Conservation (phyloP, 2,797 vertebrate species). For the Bryconaethiops microstoma region DNA sequence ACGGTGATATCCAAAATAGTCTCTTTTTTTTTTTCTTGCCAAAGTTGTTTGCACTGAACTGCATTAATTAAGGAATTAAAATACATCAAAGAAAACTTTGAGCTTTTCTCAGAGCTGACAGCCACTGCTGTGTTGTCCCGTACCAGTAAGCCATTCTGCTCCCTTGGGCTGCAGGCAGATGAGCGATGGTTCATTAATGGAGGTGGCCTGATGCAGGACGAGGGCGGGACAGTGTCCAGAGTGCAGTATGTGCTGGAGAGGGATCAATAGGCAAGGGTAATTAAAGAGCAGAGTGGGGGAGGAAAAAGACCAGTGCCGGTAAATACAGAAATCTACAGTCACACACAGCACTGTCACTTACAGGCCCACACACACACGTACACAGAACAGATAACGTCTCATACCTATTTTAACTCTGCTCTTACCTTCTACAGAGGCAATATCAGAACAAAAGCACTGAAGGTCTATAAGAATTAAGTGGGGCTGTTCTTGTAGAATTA, state of each 20-base stretch:
- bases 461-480: not conserved
- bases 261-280: slow-evolving; percentile 84
- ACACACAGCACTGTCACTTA: slow-evolving; percentile 72
- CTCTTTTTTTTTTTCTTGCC: too few species aligned
- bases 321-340: slow-evolving; percentile 78
- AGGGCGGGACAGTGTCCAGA: slow-evolving; percentile 63
- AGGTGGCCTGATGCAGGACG: slow-evolving; percentile 65
- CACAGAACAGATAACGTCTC: slow-evolving; percentile 17
- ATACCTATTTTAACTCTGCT: not conserved
- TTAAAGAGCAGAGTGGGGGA: slow-evolving; percentile 78
- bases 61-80: too few species aligned
- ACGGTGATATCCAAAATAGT: too few species aligned
- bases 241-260: slow-evolving; percentile 68
- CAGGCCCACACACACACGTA: slow-evolving; percentile 47
- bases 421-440: not conserved
- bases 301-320: slow-evolving; percentile 71
- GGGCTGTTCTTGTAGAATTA: too few species aligned
- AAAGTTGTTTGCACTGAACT: too few species aligned
- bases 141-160: slow-evolving; percentile 32
- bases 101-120: not conserved
- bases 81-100: not conserved
- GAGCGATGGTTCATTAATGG: slow-evolving; percentile 82
- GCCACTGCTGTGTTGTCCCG: not conserved
- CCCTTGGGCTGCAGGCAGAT: slow-evolving; percentile 61
- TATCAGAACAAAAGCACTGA: not conserved